Base-by-base conservation (phyloP, 1,140 invertebrate genomes). In the Riptortus pedestris region DNA sequence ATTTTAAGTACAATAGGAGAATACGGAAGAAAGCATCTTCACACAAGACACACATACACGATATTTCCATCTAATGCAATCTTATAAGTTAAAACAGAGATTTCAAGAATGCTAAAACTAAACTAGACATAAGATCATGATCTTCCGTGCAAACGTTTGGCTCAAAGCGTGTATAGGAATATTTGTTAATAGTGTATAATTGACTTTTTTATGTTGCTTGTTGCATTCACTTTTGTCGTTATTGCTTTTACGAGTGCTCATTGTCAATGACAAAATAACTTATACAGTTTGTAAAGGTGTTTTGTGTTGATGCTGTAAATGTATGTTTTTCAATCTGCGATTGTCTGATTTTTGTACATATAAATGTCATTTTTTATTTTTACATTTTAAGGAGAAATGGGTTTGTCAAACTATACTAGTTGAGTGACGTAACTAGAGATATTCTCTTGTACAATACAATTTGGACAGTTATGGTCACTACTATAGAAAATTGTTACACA, bases 91-190 rank as follows among this genome's bases (percentile, higher is more conserved):
- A 55, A 24, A 55, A 55, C 51, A 55, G 51, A 55, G 14, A 24
- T 24, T 24, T 55, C 22, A 55, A 9, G n/a, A 51, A 51, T 51
- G 48, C 22, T 38, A 55, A 55, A 24, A 5, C n/a, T 24, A 55
- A 55, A 55, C 51, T 55, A 55, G 51, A 55, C 51, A 55, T 55
- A 55, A 55, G 51, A 55, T 55, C 51, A 57, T 58, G 63, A 64
- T 64, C 63, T 64, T 64, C 63, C 63, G 55, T 47, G 33, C 28
- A 59, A 64, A 64, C 26, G 55, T 64, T 64, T 64, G 52, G 63
- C 63, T 64, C 63, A 64, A 64, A 58, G 51, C 52, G 38, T 64
- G 55, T 59, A 64, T 58, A 64, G 47, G 28, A 18, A 59, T 59
- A 59, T 64, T 64, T 58, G 52, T 64, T 64, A 59, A 43, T 51